phyloP scores from a whole-genome alignment of 2,797 vertebrate species.

The Hapalemur alaotrensis region DNA sequence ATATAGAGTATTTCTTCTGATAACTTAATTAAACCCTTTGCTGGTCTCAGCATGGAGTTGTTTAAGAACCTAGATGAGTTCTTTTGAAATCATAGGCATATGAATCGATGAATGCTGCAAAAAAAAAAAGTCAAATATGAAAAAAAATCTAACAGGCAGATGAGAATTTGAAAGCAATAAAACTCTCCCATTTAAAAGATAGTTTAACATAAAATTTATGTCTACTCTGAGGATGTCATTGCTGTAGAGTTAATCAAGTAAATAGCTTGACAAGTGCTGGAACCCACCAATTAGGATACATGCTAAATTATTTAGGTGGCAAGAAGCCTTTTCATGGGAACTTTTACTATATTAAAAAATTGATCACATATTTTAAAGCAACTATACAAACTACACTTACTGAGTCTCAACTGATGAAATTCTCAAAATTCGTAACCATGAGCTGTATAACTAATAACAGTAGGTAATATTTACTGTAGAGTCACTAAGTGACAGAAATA shows the following conservation, averaged over 20 bases:
- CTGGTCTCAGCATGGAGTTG: not conserved
- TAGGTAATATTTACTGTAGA: not conserved
- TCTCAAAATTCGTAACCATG: not conserved
- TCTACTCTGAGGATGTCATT: not conserved
- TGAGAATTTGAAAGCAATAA: slow-evolving; percentile 27
- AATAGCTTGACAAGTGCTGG: slow-evolving; percentile 53
- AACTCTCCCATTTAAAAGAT: slow-evolving; percentile 9
- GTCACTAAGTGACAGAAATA: not conserved
- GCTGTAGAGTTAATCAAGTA: slow-evolving; percentile 24
- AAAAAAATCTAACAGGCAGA: not conserved
- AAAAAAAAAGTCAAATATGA: not conserved
- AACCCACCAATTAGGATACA: slow-evolving; percentile 32
- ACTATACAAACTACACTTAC: not conserved
- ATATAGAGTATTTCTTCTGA: not conserved
- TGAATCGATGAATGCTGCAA: not conserved
- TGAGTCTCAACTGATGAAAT: not conserved
- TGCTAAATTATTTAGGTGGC: slow-evolving; percentile 38
- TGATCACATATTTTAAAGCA: slow-evolving; percentile 36
- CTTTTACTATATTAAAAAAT: slow-evolving; percentile 32
- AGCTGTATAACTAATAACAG: not conserved
- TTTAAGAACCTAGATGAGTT: not conserved
- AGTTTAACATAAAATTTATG: slow-evolving; percentile 23
- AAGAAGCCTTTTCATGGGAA: not conserved
- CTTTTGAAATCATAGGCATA: not conserved
- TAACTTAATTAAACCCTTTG: not conserved